Percentiles rank a stretch among this genome's conserved stretches.
phyloP scores from a whole-genome alignment of 2,888 invertebrate genomes.

The Phrixothrix hirtus region DNA sequence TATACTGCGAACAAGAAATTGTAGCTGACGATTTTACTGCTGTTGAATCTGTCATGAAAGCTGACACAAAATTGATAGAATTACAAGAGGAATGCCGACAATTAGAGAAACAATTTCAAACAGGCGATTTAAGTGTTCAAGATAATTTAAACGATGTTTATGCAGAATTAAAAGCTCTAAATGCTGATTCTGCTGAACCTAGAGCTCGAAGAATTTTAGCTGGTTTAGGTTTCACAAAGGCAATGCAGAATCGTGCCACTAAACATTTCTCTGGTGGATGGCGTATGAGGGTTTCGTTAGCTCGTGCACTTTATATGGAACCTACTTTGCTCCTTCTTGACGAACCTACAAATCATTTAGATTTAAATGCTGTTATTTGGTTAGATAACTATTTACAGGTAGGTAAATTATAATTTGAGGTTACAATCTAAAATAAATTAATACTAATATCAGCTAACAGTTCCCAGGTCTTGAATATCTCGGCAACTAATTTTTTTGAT shows the following conservation, averaged over 20 bases:
- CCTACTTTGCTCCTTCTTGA: constrained; percentile 96
- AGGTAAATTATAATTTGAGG: constrained; percentile 1
- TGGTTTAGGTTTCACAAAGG: constrained; percentile 91
- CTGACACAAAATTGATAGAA: constrained; percentile 86
- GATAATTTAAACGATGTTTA: constrained; percentile 88
- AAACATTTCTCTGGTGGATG: constrained; percentile 94
- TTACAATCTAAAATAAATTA: neutral
- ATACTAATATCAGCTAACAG: too few relatives aligned
- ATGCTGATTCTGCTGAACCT: constrained; percentile 97
- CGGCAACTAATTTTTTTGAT: too few relatives aligned
- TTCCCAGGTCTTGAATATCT: too few relatives aligned
- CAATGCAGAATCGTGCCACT: constrained; percentile 89
- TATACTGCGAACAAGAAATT: constrained; percentile 98
- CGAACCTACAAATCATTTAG: constrained; percentile 99
- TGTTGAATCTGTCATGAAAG: constrained; percentile 89
- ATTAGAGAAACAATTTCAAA: constrained; percentile 74
- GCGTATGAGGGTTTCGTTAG: constrained; percentile 98
- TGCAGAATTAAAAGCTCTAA: constrained; percentile 92
- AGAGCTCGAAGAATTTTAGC: constrained; percentile 93
- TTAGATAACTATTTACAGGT: constrained; percentile 82
- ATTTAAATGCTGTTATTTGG: constrained; percentile 99
- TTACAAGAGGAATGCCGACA: constrained; percentile 82
- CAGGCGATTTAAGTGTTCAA: constrained; percentile 74
- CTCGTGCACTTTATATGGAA: constrained; percentile 94
- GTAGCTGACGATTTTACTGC: constrained; percentile 92